phyloP scores from a whole-genome alignment of 2,888 invertebrate genomes.

The Ditula angustiorana region DNA sequence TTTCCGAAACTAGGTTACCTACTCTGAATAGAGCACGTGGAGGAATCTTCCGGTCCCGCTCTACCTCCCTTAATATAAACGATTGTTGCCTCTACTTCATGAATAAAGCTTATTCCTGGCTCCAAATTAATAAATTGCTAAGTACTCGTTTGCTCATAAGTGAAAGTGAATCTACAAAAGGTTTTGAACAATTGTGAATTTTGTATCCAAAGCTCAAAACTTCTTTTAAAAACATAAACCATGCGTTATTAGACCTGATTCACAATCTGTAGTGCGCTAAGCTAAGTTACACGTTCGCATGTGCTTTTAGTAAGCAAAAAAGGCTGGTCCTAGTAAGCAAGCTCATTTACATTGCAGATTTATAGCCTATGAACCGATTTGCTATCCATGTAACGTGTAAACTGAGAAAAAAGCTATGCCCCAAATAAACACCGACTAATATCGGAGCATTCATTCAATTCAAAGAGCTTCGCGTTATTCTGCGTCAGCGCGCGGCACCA shows the following conservation, averaged over 20 bases:
- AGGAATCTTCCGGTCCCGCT: conserved; percentile 6
- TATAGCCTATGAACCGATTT: neutral
- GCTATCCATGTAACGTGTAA: neutral
- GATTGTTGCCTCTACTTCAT: conserved; percentile 3
- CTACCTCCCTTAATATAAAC: neutral
- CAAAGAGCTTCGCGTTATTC: conserved; percentile 1
- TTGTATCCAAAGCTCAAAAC: no score
- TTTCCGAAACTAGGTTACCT: conserved; percentile 3
- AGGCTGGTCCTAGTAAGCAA: neutral
- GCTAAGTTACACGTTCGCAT: no score
- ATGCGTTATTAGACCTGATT: no score
- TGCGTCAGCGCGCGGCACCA: neutral
- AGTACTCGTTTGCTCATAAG: neutral
- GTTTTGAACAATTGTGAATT: no score
- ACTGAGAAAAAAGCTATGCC: neutral
- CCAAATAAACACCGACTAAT: neutral
- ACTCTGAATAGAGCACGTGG: conserved; percentile 8
- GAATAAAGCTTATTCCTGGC: neutral
- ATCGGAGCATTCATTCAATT: neutral
- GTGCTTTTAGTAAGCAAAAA: no score
- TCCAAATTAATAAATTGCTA: conserved; percentile 2
- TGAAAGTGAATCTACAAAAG: no score
- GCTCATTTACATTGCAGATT: neutral
- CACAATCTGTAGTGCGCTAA: no score
- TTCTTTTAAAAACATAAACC: no score